phyloP scores from a whole-genome alignment of 2,113 vertebrate species.

The Poicephalus gulielmi region DNA sequence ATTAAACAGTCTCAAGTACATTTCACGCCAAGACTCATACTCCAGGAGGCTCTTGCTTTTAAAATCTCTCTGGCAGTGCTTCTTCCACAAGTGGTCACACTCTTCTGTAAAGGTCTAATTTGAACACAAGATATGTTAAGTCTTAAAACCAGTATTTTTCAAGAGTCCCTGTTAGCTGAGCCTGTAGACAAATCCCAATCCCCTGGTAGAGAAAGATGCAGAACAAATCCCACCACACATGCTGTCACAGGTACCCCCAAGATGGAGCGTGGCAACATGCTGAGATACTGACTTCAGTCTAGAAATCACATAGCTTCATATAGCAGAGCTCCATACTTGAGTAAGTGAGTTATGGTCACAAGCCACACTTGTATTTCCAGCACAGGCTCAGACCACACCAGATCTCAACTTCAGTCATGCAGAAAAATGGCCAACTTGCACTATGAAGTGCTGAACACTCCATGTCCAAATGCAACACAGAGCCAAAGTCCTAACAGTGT shows the following conservation, averaged over 20 bases:
- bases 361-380: background rate
- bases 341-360: background rate
- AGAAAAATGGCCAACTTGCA: background rate
- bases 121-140: background rate
- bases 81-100: conserved; percentile 85
- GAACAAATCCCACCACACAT: background rate
- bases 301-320: background rate
- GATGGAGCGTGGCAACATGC: accelerated
- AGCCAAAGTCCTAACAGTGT: background rate
- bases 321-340: background rate
- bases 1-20: conserved; percentile 81
- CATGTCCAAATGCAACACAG: background rate
- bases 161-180: background rate
- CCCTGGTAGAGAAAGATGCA: background rate
- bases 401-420: background rate
- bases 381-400: background rate
- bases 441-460: accelerated
- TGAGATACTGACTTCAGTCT: background rate
- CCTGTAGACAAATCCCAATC: background rate
- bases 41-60: conserved; percentile 74
- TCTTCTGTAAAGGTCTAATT: conserved; percentile 75
- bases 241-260: background rate
- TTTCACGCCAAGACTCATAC: conserved; percentile 88
- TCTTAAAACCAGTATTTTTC: background rate
- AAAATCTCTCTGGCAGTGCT: conserved; percentile 84